These are phyloP conservation scores for Cariama cristata DNA, from an alignment of 2,113 vertebrate species.

Conservation along the genomic window DNA sequence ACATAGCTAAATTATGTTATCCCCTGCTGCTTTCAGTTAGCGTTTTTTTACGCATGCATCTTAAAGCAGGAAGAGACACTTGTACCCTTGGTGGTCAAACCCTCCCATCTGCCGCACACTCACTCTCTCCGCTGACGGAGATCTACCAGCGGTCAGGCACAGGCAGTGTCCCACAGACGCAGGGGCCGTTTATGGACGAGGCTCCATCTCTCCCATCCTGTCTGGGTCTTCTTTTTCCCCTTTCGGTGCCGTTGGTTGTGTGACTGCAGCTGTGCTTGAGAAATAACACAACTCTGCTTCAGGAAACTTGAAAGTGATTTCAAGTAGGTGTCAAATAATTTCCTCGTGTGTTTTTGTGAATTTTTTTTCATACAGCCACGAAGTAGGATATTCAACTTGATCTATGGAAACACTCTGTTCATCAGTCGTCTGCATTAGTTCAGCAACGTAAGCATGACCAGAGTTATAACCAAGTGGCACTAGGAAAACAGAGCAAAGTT, in stretches of 20 bases:
- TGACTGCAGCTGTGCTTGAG: background rate
- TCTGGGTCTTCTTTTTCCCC: background rate
- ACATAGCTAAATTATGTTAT: background rate
- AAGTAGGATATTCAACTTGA: background rate
- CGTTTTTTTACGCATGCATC: background rate
- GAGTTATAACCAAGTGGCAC: background rate
- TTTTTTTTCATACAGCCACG: background rate
- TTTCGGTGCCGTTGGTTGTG: background rate
- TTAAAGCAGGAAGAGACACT: background rate
- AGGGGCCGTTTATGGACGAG: background rate
- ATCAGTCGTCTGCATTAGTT: background rate
- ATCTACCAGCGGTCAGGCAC: background rate
- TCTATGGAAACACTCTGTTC: background rate
- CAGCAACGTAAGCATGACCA: background rate
- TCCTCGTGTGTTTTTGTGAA: background rate
- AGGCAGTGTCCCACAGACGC: background rate
- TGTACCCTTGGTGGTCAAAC: background rate
- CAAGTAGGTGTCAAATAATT: background rate
- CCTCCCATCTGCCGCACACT: background rate
- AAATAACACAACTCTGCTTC: background rate
- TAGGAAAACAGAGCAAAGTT: background rate
- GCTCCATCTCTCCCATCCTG: background rate
- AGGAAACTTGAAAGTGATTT: background rate
- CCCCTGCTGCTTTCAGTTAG: background rate
- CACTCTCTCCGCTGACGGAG: accelerated